Percentiles rank a stretch among this genome's conserved stretches.
Conservation (phyloP, 2,797 vertebrate genomes). For the Delichon dasypus region DNA sequence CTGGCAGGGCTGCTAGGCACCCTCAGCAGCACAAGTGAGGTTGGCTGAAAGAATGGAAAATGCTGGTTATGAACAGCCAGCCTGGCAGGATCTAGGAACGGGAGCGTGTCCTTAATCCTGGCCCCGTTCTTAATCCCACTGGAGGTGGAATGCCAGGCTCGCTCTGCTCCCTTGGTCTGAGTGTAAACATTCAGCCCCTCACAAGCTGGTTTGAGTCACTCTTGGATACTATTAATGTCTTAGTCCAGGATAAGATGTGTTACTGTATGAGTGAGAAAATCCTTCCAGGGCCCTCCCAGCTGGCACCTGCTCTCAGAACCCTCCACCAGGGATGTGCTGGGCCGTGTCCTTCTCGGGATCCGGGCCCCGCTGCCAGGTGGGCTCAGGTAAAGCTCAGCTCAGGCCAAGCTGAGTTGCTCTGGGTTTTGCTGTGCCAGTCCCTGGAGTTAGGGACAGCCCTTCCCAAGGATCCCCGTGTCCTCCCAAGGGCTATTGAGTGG, state of each 20-base stretch:
- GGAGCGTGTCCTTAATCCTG: not conserved
- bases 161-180: not conserved
- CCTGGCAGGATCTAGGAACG: not conserved
- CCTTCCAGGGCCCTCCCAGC: not conserved
- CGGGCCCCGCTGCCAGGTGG: fast-evolving
- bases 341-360: fast-evolving
- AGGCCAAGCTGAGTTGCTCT: not conserved
- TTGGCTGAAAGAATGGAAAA: not conserved
- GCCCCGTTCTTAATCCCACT: not conserved
- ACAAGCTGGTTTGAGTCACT: not conserved
- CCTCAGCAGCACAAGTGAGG: not conserved
- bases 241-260: not conserved
- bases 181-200: not conserved
- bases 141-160: not conserved
- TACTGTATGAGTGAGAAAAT: not conserved
- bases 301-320: not conserved
- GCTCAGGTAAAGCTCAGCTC: not conserved
- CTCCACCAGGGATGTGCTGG: not conserved
- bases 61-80: not conserved
- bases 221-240: fast-evolving
- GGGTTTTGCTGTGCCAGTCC: not conserved
- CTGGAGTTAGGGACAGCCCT: not conserved
- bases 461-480: not conserved
- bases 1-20: not conserved
- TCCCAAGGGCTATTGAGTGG: not conserved